Conservation (phyloP, 1,140 invertebrate species). For the Listronotus oregonensis region DNA sequence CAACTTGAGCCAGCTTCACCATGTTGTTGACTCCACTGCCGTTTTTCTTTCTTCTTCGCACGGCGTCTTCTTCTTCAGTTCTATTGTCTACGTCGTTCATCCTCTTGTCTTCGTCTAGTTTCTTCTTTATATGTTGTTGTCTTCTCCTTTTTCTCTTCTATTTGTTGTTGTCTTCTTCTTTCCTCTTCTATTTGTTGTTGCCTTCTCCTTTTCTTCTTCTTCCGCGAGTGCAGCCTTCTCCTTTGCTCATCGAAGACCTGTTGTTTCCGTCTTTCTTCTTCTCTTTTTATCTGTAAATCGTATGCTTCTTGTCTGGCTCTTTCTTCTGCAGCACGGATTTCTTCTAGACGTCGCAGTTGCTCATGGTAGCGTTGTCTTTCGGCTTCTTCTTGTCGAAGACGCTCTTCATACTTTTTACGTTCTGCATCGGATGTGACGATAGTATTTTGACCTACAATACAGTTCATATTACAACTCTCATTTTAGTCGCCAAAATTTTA, state of each 20-base stretch:
- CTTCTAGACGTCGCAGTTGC: constrained; percentile 7
- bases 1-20: neutral
- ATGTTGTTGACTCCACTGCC: constrained; percentile 14
- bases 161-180: constrained; percentile 12
- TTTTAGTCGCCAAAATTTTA: too few species aligned
- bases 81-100: constrained; percentile 27
- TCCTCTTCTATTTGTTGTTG: neutral
- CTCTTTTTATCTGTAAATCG: constrained; percentile 22
- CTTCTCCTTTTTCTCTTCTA: constrained; percentile 23
- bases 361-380: constrained; percentile 17
- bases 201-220: neutral
- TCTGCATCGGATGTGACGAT: constrained; percentile 4
- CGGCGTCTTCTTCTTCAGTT: constrained; percentile 21
- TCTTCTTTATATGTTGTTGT: constrained; percentile 18
- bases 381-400: constrained; percentile 17
- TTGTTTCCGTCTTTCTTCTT: constrained; percentile 19
- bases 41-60: constrained; percentile 23
- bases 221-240: neutral
- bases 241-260: constrained; percentile 6
- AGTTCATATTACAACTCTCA: neutral
- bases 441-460: constrained; percentile 10
- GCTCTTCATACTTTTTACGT: constrained; percentile 6
- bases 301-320: constrained; percentile 13
- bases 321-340: constrained; percentile 17
- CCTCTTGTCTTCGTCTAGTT: constrained; percentile 17